Conservation (phyloP, 2,888 invertebrate genomes). For the Cantharis rufa region DNA sequence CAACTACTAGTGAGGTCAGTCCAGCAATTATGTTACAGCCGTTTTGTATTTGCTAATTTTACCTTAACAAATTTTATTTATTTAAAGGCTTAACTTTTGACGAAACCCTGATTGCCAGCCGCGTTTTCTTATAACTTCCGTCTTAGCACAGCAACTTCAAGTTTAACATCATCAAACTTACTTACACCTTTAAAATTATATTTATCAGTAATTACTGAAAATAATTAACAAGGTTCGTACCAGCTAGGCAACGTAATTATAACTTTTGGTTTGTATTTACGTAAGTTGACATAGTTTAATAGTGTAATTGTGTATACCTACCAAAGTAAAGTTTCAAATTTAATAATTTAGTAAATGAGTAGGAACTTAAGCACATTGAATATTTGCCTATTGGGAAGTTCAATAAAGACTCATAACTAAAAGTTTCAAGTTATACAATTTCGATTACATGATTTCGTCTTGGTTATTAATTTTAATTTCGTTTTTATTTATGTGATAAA, state of each 20-base stretch:
- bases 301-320: background rate
- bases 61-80: background rate
- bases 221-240: constrained; percentile 16
- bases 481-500: no score
- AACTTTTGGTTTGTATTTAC: constrained; percentile 8
- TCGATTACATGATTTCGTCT: background rate
- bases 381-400: background rate
- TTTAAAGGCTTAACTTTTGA: background rate
- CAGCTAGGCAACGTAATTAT: constrained; percentile 16
- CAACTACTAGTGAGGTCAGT: constrained; percentile 12
- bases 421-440: background rate
- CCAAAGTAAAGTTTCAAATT: background rate
- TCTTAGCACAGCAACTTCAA: background rate
- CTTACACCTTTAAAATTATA: background rate
- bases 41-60: constrained; percentile 6
- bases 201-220: constrained; percentile 10
- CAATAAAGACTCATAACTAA: background rate
- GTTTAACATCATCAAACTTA: background rate
- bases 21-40: constrained; percentile 20
- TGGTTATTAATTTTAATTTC: no score
- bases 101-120: background rate
- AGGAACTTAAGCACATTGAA: background rate
- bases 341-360: background rate
- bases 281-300: constrained; percentile 2
- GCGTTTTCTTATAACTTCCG: background rate